Conservation (phyloP, 2,113 vertebrate species). For the Chionis minor region DNA sequence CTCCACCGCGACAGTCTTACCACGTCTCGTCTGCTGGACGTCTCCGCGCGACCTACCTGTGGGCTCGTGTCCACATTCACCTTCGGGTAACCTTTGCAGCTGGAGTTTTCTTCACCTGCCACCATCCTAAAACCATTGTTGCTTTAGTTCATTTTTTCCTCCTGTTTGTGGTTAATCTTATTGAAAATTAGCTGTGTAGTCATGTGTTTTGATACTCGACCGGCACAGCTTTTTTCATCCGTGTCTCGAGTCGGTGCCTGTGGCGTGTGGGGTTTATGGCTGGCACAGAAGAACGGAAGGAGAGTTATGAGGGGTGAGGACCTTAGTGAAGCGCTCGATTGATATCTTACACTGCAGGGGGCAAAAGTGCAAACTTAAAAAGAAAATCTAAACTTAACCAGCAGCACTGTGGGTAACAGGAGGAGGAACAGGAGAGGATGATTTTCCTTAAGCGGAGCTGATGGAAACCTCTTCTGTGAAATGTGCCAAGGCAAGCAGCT, state of each 20-base stretch:
- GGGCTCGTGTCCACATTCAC: neutral
- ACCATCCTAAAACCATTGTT: neutral
- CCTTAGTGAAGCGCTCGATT: neutral
- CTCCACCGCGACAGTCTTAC: neutral
- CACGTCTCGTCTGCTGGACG: neutral
- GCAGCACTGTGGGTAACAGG: neutral
- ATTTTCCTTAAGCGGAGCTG: neutral
- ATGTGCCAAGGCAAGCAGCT: constrained; percentile 26
- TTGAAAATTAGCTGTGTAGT: neutral
- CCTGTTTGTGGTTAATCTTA: neutral
- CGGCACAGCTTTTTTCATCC: neutral
- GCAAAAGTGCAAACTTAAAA: neutral
- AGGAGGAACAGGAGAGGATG: neutral
- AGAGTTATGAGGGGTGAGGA: neutral
- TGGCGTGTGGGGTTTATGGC: neutral
- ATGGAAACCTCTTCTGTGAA: neutral
- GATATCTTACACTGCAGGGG: neutral
- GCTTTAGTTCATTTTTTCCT: neutral
- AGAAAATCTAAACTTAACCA: neutral
- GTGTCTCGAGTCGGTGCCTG: neutral
- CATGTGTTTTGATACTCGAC: neutral
- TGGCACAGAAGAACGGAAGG: neutral
- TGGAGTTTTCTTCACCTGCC: neutral
- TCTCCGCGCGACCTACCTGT: neutral
- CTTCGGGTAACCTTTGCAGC: neutral